Percentiles rank a stretch among this genome's conserved stretches.
phyloP scores from a whole-genome alignment of 2,113 vertebrate genomes.

The Coptodon rendalli region DNA sequence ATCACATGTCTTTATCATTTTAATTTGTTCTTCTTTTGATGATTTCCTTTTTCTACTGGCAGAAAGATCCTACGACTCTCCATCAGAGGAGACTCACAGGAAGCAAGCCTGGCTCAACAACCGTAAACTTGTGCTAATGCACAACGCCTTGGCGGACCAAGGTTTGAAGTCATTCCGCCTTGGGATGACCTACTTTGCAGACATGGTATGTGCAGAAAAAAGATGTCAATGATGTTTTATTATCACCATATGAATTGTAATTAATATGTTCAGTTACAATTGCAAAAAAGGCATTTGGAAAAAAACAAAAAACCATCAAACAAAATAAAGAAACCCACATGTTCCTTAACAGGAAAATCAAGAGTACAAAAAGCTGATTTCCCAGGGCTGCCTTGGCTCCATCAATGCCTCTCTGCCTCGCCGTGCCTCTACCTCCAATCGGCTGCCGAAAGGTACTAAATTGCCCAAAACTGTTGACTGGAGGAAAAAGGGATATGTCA shows the following conservation, averaged over 20 bases:
- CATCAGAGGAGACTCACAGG: neutral
- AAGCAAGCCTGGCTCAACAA: neutral
- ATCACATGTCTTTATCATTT: neutral
- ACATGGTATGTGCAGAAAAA: slow-evolving; percentile 60
- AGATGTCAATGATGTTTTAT: no score
- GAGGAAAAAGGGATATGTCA: slow-evolving; percentile 71
- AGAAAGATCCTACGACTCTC: neutral
- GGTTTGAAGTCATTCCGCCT: slow-evolving; percentile 71
- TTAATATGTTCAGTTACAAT: no score
- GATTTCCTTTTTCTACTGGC: neutral
- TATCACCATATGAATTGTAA: no score
- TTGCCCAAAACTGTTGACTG: slow-evolving; percentile 65
- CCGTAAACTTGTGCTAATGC: no score
- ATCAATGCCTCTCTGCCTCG: slow-evolving; percentile 58
- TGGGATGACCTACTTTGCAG: slow-evolving; percentile 74
- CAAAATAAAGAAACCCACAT: no score
- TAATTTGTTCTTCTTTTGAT: neutral
- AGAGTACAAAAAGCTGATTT: slow-evolving; percentile 62
- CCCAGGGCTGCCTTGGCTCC: slow-evolving; percentile 49
- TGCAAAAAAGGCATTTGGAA: no score
- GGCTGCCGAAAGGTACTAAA: neutral
- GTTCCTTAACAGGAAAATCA: slow-evolving; percentile 57
- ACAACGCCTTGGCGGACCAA: slow-evolving; percentile 59
- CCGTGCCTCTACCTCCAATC: slow-evolving; percentile 45
- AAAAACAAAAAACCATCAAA: no score